Percentiles rank a stretch among this genome's conserved stretches.
These are phyloP conservation scores for Portunus trituberculatus DNA, from an alignment of 1,140 invertebrate genomes.

Conservation along the genomic window DNA sequence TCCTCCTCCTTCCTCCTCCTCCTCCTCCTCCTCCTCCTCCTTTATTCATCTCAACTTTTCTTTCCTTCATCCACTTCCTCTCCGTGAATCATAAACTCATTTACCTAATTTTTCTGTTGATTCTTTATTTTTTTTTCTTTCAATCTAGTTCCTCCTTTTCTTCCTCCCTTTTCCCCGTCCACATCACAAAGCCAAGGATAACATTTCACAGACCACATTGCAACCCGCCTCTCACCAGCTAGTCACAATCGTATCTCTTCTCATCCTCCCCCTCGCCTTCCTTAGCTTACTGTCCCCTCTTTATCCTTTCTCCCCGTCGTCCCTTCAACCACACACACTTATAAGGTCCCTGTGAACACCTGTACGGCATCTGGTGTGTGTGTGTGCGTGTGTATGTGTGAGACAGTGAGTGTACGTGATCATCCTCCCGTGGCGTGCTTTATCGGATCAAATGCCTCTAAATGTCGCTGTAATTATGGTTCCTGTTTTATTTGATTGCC, in stretches of 20 bases:
- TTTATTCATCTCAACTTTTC: not conserved
- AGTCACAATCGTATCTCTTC: not conserved
- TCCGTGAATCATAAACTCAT: too few relatives aligned
- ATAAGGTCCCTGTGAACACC: conserved; percentile 10
- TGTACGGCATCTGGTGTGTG: conserved; percentile 4
- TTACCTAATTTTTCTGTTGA: too few relatives aligned
- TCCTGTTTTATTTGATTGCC: not conserved
- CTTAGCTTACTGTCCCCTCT: not conserved
- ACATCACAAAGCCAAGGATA: too few relatives aligned
- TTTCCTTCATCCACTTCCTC: not conserved
- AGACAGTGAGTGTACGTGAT: not conserved
- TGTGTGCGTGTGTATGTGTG: conserved; percentile 28
- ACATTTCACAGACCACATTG: too few relatives aligned
- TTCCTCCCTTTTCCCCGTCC: too few relatives aligned
- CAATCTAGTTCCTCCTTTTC: not conserved
- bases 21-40: too few relatives aligned
- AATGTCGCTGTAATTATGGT: not conserved
- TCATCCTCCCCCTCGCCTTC: not conserved
- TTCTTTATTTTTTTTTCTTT: too few relatives aligned
- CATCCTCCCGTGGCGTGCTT: not conserved
- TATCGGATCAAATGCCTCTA: not conserved
- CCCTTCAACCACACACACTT: conserved; percentile 28
- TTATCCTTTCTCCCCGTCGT: not conserved
- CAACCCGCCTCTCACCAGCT: not conserved
- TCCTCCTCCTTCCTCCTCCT: not conserved